A percentile compares a stretch with the other conserved stretches of the same genome.
Evolutionary conservation across 2,888 invertebrate genomes (phyloP).

Genomic region (Arge pagana): DNA sequence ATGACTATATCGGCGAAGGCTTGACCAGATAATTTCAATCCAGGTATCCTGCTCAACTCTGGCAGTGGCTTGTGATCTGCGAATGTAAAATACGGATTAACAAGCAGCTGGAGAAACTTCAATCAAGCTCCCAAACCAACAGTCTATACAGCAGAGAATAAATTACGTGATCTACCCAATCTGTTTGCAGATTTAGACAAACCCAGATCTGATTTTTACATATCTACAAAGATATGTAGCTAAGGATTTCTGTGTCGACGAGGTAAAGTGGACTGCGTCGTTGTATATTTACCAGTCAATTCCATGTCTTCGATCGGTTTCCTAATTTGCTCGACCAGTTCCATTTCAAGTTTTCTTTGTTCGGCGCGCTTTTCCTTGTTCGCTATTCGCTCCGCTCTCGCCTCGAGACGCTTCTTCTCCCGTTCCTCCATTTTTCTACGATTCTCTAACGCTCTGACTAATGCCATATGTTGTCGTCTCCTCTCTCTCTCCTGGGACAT

Average conservation of each 20-base stretch:
- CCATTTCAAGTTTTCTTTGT: constrained; percentile 69
- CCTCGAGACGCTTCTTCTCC: constrained; percentile 75
- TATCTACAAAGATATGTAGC: too few species aligned
- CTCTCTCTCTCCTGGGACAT: constrained; percentile 79
- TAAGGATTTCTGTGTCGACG: too few species aligned
- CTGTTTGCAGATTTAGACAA: too few species aligned
- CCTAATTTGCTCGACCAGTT: constrained; percentile 71
- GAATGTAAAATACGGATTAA: too few species aligned
- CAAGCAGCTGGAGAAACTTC: too few species aligned
- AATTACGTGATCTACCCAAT: too few species aligned
- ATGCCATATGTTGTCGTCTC: constrained; percentile 85
- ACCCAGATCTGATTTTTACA: too few species aligned
- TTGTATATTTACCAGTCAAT: constrained; percentile 61
- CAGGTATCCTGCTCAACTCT: constrained; percentile 75
- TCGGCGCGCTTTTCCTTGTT: constrained; percentile 85
- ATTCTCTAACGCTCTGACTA: constrained; percentile 85
- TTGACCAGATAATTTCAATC: constrained; percentile 80
- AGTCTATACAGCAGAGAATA: too few species aligned
- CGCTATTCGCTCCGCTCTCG: constrained; percentile 81
- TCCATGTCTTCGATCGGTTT: constrained; percentile 93
- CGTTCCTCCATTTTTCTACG: constrained; percentile 86
- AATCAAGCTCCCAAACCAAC: too few species aligned
- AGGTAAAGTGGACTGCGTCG: too few species aligned
- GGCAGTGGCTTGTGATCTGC: constrained; percentile 73
- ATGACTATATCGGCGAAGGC: constrained; percentile 92